phyloP scores from a whole-genome alignment of 2,888 invertebrate species.

The Tolmerus cingulatus region DNA sequence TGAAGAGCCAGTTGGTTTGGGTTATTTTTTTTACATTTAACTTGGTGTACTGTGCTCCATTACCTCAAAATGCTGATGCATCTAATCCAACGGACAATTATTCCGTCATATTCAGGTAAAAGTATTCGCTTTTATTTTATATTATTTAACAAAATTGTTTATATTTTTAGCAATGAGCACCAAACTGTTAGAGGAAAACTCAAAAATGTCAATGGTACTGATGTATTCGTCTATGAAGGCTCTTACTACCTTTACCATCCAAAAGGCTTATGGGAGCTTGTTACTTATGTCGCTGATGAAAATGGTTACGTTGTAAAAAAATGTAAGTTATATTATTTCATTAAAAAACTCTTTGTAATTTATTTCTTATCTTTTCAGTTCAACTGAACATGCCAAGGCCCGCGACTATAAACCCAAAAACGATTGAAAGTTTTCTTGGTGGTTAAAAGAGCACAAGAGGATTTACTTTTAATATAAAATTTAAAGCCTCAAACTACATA shows the following conservation, averaged over 20 bases:
- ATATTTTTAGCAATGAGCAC: not conserved
- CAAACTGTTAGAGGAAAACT: not conserved
- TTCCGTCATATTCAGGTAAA: not conserved
- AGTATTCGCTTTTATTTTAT: not conserved
- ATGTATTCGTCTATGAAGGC: not conserved
- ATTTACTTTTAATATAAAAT: no score
- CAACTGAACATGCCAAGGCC: not conserved
- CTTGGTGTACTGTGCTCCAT: not conserved
- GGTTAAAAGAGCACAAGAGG: not conserved
- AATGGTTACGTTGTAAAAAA: not conserved
- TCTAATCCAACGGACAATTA: not conserved
- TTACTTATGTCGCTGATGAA: not conserved
- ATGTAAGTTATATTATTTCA: not conserved
- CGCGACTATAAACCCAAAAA: not conserved
- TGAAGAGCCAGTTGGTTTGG: not conserved
- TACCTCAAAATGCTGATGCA: not conserved
- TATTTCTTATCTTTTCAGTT: not conserved
- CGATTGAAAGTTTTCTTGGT: not conserved
- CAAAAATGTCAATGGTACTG: not conserved
- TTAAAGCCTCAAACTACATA: no score
- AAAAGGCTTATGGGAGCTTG: not conserved
- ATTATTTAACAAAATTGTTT: not conserved
- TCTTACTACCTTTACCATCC: not conserved
- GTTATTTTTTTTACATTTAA: not conserved
- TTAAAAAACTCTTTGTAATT: not conserved